A percentile compares a stretch with the other conserved stretches of the same genome.
phyloP scores from a whole-genome alignment of 2,113 vertebrate genomes.

The Dicaeum eximium region DNA sequence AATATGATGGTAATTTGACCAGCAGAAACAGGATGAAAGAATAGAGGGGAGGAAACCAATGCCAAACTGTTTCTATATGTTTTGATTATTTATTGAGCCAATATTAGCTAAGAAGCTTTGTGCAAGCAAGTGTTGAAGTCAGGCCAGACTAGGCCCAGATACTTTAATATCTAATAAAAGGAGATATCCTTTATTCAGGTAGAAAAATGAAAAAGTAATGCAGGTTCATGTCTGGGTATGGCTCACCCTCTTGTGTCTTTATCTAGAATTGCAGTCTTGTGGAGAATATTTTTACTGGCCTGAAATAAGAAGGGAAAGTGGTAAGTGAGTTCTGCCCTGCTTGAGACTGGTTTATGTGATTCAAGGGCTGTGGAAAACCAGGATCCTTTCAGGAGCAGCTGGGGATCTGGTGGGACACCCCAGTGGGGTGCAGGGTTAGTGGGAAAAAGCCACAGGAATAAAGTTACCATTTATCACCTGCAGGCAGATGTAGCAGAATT shows the following conservation, averaged over 20 bases:
- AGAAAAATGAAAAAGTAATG: background rate
- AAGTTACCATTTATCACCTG: background rate
- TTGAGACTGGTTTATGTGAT: background rate
- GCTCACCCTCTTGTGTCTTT: conserved; percentile 40
- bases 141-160: background rate
- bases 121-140: background rate
- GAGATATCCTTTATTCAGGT: fast-evolving
- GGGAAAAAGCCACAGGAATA: background rate
- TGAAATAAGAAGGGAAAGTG: background rate
- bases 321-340: background rate
- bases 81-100: background rate
- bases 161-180: background rate
- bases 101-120: background rate
- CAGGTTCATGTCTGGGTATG: background rate
- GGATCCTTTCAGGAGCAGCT: background rate
- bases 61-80: background rate
- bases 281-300: background rate
- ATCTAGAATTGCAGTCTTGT: background rate
- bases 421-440: background rate
- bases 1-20: background rate
- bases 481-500: background rate
- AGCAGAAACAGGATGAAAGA: background rate
- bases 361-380: background rate
- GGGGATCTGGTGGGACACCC: background rate
- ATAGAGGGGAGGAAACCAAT: background rate